phyloP scores from a whole-genome alignment of 2,888 invertebrate genomes.

The Ophion ellenae region DNA sequence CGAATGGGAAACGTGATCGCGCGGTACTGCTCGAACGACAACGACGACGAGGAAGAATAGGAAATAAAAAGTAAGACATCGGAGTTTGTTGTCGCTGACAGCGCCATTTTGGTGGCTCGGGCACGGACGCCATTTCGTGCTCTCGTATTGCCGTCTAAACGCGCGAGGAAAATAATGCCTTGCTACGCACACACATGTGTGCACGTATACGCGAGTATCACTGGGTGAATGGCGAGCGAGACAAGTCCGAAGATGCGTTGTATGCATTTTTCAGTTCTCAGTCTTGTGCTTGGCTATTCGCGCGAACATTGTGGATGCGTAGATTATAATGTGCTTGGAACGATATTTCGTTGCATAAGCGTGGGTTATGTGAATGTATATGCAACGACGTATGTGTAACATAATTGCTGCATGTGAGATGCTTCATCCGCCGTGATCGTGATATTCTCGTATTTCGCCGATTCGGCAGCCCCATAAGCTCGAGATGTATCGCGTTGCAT shows the following conservation, averaged over 20 bases:
- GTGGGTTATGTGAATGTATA: neutral
- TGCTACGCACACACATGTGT: too few species aligned
- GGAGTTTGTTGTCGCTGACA: constrained; percentile 14
- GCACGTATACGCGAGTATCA: constrained; percentile 7
- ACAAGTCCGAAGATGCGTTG: neutral
- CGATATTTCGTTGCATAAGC: constrained; percentile 2
- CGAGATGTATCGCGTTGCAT: constrained; percentile 49
- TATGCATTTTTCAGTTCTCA: neutral
- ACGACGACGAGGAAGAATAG: constrained; percentile 33
- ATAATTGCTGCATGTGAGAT: constrained; percentile 31
- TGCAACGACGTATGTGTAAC: neutral
- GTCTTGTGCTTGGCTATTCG: neutral
- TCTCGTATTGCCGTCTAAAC: neutral
- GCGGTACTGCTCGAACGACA: neutral
- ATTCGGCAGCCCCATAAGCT: constrained; percentile 20
- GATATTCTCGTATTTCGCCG: constrained; percentile 65
- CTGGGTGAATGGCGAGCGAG: neutral
- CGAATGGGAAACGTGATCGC: constrained; percentile 48
- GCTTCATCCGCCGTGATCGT: constrained; percentile 36
- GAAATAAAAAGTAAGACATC: constrained; percentile 10
- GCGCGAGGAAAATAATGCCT: neutral
- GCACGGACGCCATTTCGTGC: constrained; percentile 6
- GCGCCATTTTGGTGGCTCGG: constrained; percentile 1
- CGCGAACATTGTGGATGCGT: neutral
- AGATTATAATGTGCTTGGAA: constrained; percentile 34